phyloP scores from a whole-genome alignment of 2,113 vertebrate species.

The Nerophis ophidion region DNA sequence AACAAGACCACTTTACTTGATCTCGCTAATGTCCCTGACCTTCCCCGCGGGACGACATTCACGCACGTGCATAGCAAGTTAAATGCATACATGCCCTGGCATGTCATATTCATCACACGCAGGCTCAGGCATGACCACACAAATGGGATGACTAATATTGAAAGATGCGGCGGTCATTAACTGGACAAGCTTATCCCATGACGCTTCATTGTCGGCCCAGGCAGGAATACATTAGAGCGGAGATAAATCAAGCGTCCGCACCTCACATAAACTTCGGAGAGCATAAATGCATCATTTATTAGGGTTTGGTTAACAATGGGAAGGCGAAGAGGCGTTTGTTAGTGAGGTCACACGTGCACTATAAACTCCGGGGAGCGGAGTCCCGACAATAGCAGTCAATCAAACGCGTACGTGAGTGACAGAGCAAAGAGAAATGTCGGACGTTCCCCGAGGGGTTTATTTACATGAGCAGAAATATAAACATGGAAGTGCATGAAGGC shows the following conservation, averaged over 20 bases:
- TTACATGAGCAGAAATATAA: slow-evolving; percentile 23
- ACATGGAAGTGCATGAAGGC: slow-evolving; percentile 7
- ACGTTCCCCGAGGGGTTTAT: slow-evolving; percentile 25
- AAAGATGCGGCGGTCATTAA: slow-evolving; percentile 13
- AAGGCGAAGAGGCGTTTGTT: slow-evolving; percentile 8
- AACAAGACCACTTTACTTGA: slow-evolving; percentile 57
- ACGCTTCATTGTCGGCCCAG: background rate
- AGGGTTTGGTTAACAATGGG: slow-evolving; percentile 20
- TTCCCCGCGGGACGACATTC: slow-evolving; percentile 40
- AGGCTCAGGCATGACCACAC: background rate
- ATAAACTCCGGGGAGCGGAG: slow-evolving; percentile 12
- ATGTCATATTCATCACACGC: slow-evolving; percentile 8
- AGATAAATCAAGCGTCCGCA: slow-evolving; percentile 4
- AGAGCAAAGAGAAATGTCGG: slow-evolving; percentile 18
- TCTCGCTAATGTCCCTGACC: slow-evolving; percentile 59
- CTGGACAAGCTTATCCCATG: slow-evolving; percentile 4
- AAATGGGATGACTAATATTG: slow-evolving; percentile 11
- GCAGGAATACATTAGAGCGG: slow-evolving; percentile 1
- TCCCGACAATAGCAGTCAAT: slow-evolving; percentile 42
- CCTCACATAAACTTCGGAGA: slow-evolving; percentile 1
- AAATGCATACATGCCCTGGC: slow-evolving; percentile 19
- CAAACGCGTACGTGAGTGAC: slow-evolving; percentile 34
- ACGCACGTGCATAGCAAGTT: slow-evolving; percentile 13
- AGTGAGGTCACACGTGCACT: slow-evolving; percentile 15
- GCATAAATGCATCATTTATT: slow-evolving; percentile 23